Base-by-base conservation (phyloP, 2,888 invertebrate species). In the Aproaerema taeniolella region DNA sequence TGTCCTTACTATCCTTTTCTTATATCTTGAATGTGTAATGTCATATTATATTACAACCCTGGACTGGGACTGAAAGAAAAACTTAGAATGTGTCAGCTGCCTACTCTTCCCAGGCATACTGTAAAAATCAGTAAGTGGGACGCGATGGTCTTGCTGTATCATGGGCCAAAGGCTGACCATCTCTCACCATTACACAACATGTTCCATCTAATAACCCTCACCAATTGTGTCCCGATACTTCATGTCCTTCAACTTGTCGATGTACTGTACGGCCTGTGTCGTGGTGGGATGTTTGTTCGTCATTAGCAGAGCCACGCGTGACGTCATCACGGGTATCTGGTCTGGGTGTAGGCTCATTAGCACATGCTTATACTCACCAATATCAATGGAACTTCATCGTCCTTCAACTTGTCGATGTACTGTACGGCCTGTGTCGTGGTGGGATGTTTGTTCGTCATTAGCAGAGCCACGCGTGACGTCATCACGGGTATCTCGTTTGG, bases 401-500 rank as follows among this genome's bases (percentile, higher is more conserved):
- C 69, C 42, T 70, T 69, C 1, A 82, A 13, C 0, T 38, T 46
- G 2, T 70, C 61, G 0, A 81, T n/a, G 39, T 71, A 75, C 0
- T 59, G 45, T 0, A 8, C 1, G 1, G 78, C 82, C 0, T 50
- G 35, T 0, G 42, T 17, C 0, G 67, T 64, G 9, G 81, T 35
- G 0, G 55, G 5, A 15, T 17, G 43, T 0, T 34, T 39, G 1
- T 36, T 37, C 0, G 46, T 15, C 0, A 46, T 3, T 20, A 6
- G 41, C 41, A 20, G 0, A 78, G 47, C 6, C 54, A 43, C 4
- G 67, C 53, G 39, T 0, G 75, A 63, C 2, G 72, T 69, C 4
- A 58, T 41, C 0, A 68, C 45, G 0, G 73, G 66, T 0, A 42
- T 37, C 0, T 46, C 9, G 0, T 11, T 2, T 1, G 74, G 45